Percentiles rank a stretch among this genome's conserved stretches.
Conservation (phyloP, 2,888 invertebrate genomes). For the Temnothorax unifasciatus region DNA sequence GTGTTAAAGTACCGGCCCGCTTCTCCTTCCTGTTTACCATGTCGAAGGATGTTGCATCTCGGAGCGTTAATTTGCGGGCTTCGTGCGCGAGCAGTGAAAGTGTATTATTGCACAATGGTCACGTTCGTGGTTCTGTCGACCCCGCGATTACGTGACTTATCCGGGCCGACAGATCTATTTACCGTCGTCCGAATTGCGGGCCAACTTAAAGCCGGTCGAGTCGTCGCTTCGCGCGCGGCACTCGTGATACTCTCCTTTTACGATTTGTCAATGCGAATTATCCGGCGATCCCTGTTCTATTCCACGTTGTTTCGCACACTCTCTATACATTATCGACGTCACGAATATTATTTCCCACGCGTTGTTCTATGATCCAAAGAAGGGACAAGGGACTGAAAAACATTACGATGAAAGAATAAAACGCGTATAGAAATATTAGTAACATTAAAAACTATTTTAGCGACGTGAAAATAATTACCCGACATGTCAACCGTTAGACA, state of each 20-base stretch:
- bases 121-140: conserved; percentile 61
- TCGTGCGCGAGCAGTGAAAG: conserved; percentile 69
- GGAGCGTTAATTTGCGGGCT: conserved; percentile 47
- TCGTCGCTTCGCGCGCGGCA: neutral
- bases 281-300: neutral
- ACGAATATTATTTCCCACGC: conserved; percentile 2
- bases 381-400: neutral
- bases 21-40: conserved; percentile 46
- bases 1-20: conserved; percentile 17
- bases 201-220: conserved; percentile 48
- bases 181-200: conserved; percentile 54
- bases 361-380: neutral
- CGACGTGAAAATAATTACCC: neutral
- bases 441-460: neutral
- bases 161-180: conserved; percentile 64
- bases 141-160: conserved; percentile 69
- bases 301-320: neutral
- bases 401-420: neutral
- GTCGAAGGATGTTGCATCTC: conserved; percentile 54
- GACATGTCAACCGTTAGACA: neutral
- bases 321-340: neutral
- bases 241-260: conserved; percentile 25
- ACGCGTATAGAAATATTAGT: neutral
- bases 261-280: conserved; percentile 38
- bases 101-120: conserved; percentile 76